Base-by-base conservation (phyloP, 2,888 invertebrate genomes). In the Cerastoderma edule region DNA sequence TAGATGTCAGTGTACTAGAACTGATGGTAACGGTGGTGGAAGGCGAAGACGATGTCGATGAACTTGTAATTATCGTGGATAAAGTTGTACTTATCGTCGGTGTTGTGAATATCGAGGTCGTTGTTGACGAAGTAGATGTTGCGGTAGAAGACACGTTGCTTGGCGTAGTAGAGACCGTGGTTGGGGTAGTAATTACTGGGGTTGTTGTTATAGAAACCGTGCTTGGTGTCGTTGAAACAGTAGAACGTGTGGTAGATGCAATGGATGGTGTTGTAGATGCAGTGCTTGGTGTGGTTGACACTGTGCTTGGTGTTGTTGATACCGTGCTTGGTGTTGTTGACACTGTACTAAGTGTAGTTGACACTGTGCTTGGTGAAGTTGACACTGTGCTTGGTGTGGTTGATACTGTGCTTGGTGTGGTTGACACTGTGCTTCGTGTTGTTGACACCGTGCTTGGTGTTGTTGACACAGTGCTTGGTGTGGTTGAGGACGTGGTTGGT, bases 221-320 rank as follows among this genome's bases (percentile, higher is more conserved):
- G n/a, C n/a, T n/a, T n/a, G 16, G 19, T 13, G 16, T 22, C 1
- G 50, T 50, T 2, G 50, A 4, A 22, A 22, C 50, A n/a, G 50
- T 50, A 5, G 50, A 6, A 48, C 48, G 16, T 19, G 53, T 22
- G 4, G 56, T 56, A n/a, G 54, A 8, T 54, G 54, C 13, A 6
- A 50, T 22, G 22, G 56, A 19, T 5, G 57, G 4, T 57, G 57
- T 57, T 32, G 57, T 22, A 33, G 57, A 54, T 27, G 28, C 28
- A 54, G 27, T 54, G 10, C 13, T 50, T 8, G 24, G 10, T 28
- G 27, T 24, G 24, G 54, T n/a, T 24, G 22, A 6, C 6, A 6
- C 22, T 50, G 50, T 50, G 22, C 16, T 50, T 50, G 50, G 50
- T 50, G 50, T 16, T 50, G 22, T n/a, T 16, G 13, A n/a, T n/a